Evolutionary conservation across 2,888 invertebrate species (phyloP).

Genomic region (Galeopsomyia nigrocyanea): DNA sequence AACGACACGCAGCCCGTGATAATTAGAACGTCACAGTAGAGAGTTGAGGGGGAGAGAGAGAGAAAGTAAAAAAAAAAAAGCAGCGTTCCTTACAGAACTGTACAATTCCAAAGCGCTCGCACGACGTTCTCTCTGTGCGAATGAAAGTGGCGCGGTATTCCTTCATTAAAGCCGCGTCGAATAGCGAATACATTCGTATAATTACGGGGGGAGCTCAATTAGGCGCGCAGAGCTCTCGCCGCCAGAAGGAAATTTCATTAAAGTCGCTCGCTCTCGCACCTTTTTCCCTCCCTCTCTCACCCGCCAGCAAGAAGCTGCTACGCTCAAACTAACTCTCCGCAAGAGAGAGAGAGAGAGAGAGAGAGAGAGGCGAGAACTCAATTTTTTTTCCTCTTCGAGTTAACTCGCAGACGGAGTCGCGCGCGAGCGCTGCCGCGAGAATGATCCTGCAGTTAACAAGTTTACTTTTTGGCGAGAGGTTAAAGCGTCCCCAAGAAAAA

Average conservation of each 20-base stretch:
- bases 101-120: no score
- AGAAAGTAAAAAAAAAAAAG: no score
- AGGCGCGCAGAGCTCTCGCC: slow-evolving; percentile 5
- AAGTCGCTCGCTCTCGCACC: slow-evolving; percentile 15
- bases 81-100: no score
- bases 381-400: slow-evolving; percentile 36
- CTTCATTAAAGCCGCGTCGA: neutral
- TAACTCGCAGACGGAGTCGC: slow-evolving; percentile 5
- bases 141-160: no score
- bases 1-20: no score
- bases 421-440: slow-evolving; percentile 27
- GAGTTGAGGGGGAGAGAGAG: no score
- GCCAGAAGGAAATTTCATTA: slow-evolving; percentile 37
- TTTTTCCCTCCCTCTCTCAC: neutral
- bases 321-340: slow-evolving; percentile 39
- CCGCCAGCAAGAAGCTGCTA: slow-evolving; percentile 7
- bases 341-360: slow-evolving; percentile 36
- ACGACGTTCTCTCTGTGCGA: no score
- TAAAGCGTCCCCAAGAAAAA: slow-evolving; percentile 29
- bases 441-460: slow-evolving; percentile 44
- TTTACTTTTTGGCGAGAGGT: slow-evolving; percentile 39
- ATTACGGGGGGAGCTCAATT: slow-evolving; percentile 18
- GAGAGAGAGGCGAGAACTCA: slow-evolving; percentile 36
- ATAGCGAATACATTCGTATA: slow-evolving; percentile 25
- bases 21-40: no score